Conservation (phyloP, 92 coral and sea anemone genomes). For the Zoanthus solanderi region DNA sequence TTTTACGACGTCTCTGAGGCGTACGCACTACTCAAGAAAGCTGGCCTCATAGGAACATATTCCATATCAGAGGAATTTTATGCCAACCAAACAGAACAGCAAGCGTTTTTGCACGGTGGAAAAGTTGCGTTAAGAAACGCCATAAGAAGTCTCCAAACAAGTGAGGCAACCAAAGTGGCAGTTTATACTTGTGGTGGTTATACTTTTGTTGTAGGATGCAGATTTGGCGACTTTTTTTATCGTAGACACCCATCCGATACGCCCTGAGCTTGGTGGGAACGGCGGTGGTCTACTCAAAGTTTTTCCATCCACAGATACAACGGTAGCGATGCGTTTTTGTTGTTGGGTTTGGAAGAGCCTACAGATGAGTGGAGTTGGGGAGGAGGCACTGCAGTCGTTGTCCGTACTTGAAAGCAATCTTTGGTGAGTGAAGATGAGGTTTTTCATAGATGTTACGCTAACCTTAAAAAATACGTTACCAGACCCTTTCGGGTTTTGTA, state of each 20-base stretch:
- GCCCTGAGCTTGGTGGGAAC: conserved; percentile 40
- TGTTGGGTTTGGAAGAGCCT: conserved; percentile 71
- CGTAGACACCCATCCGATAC: conserved; percentile 44
- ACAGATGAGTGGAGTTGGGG: conserved; percentile 56
- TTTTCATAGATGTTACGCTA: background rate
- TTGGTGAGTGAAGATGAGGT: conserved; percentile 14
- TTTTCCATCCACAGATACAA: conserved; percentile 45
- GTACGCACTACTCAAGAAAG: conserved; percentile 48
- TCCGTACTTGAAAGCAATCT: conserved; percentile 24
- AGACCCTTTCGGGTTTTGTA: background rate
- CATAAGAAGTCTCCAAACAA: background rate
- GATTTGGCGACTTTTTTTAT: conserved; percentile 14
- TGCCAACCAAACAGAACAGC: background rate
- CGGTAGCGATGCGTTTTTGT: conserved; percentile 41
- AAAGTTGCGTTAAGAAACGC: conserved; percentile 49
- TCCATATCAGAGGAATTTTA: background rate
- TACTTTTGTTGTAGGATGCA: conserved; percentile 58
- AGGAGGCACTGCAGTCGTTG: conserved; percentile 61
- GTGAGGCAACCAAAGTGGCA: conserved; percentile 26
- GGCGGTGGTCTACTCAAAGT: conserved; percentile 60
- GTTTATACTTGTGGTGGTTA: conserved; percentile 69
- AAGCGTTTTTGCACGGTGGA: conserved; percentile 11
- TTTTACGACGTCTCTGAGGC: conserved; percentile 72
- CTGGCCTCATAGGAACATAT: conserved; percentile 8
- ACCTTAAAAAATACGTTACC: background rate